Evolutionary conservation across 1,140 invertebrate genomes (phyloP), one percentile per base, ranked within the genome.

Genomic region (Notospermus geniculatus): DNA sequence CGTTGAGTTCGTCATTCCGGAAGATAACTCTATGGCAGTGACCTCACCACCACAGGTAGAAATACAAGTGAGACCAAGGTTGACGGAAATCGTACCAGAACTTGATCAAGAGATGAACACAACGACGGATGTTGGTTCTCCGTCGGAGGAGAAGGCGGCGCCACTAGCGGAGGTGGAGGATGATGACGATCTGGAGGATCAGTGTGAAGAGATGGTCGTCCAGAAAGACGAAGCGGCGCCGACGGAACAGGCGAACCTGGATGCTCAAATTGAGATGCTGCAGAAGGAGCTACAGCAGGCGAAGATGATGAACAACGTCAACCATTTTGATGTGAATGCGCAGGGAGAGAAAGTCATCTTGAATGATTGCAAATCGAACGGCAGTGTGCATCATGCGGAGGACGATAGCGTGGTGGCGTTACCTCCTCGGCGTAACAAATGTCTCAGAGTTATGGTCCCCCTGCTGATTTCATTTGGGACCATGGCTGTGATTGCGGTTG

Each of bases 241-340:
- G n/a, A n/a, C 55, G 22, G 55, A 30, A 13, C 56, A 30, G 15
- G 56, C 30, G 23, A 54, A 63, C 27, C 56, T 63, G 22, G 62
- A 63, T 28, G 62, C 62, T 1, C 62, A 63, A 28, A 63, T 63
- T 11, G 27, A 63, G 57, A 29, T 52, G 46, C 57, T 63, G 32
- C 62, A 63, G 56, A 59, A 45, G 23, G 62, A 63, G 30, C 36
- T 63, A 36, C 55, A 63, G 30, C 57, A 59, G 22, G 57, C 54
- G 29, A 46, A 54, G 23, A 32, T 22, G n/a, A n/a, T n/a, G n/a
- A 22, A 19, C 11, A 55, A 32, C n/a, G n/a, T 29, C 1, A 27
- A 22, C 46, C 9, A n/a, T n/a, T n/a, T n/a, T n/a, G n/a, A n/a
- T n/a, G n/a, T n/a, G n/a, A n/a, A n/a, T n/a, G n/a, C n/a, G n/a